Evolutionary conservation across 2,888 invertebrate species (phyloP).

Genomic region (Cosmorhoe ocellata): DNA sequence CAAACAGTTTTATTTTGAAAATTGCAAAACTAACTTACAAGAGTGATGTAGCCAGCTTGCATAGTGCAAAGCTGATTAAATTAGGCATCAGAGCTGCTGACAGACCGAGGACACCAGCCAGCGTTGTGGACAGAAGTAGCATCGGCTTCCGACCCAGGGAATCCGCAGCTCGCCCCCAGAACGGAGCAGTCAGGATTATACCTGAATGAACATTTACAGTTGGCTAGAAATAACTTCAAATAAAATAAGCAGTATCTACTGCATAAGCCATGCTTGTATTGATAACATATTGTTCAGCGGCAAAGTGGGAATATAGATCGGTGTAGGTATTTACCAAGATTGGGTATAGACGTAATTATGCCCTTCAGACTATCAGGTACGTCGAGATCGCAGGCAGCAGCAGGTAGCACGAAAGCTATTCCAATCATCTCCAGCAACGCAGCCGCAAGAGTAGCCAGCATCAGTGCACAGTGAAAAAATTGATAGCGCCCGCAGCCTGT

Average conservation of each 20-base stretch:
- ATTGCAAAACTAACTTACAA: constrained; percentile 62
- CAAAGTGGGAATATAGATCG: too few relatives aligned
- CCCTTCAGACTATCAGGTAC: constrained; percentile 84
- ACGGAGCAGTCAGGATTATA: constrained; percentile 65
- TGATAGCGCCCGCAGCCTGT: constrained; percentile 69
- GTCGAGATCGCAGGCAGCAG: constrained; percentile 86
- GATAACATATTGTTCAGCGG: too few relatives aligned
- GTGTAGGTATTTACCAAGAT: constrained; percentile 85
- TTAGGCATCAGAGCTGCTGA: constrained; percentile 63
- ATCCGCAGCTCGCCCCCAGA: constrained; percentile 72
- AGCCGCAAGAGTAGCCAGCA: constrained; percentile 56
- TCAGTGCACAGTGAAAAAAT: constrained; percentile 56
- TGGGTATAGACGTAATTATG: constrained; percentile 86
- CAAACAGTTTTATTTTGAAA: too few relatives aligned
- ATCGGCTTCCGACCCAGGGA: constrained; percentile 63
- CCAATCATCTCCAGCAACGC: constrained; percentile 70
- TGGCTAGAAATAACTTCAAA: too few relatives aligned
- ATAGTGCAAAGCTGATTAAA: constrained; percentile 53
- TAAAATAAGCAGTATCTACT: too few relatives aligned
- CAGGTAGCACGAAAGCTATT: constrained; percentile 86
- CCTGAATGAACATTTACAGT: constrained; percentile 46
- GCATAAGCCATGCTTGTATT: too few relatives aligned
- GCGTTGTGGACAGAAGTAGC: constrained; percentile 52
- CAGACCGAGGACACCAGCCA: constrained; percentile 54
- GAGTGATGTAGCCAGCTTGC: constrained; percentile 62